Base-by-base conservation (phyloP, 2,113 vertebrate species). In the Barbus barbus region DNA sequence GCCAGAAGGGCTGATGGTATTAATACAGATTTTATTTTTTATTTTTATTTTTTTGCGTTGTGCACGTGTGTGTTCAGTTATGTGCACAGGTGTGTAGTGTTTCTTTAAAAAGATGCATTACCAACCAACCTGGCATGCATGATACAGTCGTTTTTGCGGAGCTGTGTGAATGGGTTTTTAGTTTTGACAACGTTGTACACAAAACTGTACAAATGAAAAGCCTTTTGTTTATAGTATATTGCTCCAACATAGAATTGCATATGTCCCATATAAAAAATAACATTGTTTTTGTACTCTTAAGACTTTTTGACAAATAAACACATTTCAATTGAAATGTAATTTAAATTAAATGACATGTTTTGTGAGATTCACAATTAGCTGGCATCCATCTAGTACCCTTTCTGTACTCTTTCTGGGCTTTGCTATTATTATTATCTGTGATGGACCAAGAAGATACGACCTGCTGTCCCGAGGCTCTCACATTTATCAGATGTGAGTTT, bases 1-100 rank as follows among this genome's bases (percentile, higher is more conserved):
- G 85, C 80, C 86, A 86, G 67, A 61, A 86, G 82, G 78, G 82
- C 63, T 51, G 71, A 58, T 79, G 48, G 65, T 85, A 84, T 89
- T 84, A 87, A 87, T 74, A 82, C 51, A 46, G 44, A 4, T 46
- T 13, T 46, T 31, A 14, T 82, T 11, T 13, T 46, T 14, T 46
- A 46, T 36, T 53, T 53, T 53, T 56, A 20, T 56, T n/a, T n/a
- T n/a, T n/a, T n/a, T n/a, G n/a, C n/a, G n/a, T n/a, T n/a, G n/a
- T n/a, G n/a, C n/a, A n/a, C n/a, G n/a, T n/a, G n/a, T n/a, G n/a
- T n/a, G n/a, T n/a, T n/a, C n/a, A n/a, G n/a, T n/a, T n/a, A n/a
- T n/a, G n/a, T n/a, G n/a, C n/a, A n/a, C 46, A 48, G 13, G 46
- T 48, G 12, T 48, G 13, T 5, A 48, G 46, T 16, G 46, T 16